Evolutionary conservation across 2,113 vertebrate species (phyloP).

Genomic region (Psittacara wagleri): DNA sequence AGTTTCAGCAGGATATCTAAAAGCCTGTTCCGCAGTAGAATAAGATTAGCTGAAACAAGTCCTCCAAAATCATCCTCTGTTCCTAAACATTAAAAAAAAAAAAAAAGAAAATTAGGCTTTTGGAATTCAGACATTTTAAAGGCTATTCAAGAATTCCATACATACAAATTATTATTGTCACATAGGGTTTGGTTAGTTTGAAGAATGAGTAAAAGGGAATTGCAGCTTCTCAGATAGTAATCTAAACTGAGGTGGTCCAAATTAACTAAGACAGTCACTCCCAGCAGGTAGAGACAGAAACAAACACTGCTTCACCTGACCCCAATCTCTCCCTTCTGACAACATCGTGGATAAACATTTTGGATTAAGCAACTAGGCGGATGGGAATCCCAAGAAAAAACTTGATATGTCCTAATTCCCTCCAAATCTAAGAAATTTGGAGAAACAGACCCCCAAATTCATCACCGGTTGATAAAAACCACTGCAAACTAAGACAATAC

Average conservation of each 20-base stretch:
- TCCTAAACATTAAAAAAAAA: slow-evolving; percentile 67
- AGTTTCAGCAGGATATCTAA: slow-evolving; percentile 92
- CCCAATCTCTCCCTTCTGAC: too few relatives aligned
- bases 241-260: not conserved
- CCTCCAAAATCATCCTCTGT: slow-evolving; percentile 93
- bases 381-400: not conserved
- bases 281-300: not conserved
- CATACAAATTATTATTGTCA: not conserved
- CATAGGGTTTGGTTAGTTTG: not conserved
- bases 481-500: not conserved
- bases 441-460: not conserved
- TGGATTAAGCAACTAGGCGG: accelerated
- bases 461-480: not conserved
- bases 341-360: not conserved
- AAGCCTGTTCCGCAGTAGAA: slow-evolving; percentile 91
- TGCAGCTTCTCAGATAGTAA: not conserved
- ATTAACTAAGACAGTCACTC: not conserved
- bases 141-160: not conserved
- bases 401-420: not conserved
- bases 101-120: not conserved
- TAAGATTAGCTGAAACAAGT: slow-evolving; percentile 92
- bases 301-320: not conserved
- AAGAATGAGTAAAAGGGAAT: not conserved
- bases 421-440: not conserved
- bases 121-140: not conserved